Base-by-base conservation (phyloP, 2,797 vertebrate species). In the Australoheros facetus region DNA sequence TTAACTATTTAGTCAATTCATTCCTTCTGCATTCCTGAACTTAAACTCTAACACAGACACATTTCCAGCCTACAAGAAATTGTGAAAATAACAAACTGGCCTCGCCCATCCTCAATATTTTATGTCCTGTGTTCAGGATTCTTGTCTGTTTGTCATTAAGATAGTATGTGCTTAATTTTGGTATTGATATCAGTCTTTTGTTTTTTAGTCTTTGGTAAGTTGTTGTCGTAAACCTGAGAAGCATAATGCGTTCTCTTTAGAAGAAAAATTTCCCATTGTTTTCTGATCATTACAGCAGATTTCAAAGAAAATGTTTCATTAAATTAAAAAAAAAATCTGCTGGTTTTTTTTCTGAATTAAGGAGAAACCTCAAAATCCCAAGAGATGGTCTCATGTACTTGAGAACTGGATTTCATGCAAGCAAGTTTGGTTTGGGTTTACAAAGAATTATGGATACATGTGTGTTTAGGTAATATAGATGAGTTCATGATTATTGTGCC, bases 151-250 rank as follows among this genome's bases (percentile, higher is more conserved):
- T 90, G 58, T 73, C 56, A 87, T 91, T 89, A 88, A 58, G 73
- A 13, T 74, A 34, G 64, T 74, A 28, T 83, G 58, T 71, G 71
- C 80, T 70, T 58, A 75, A 42, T 55, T 45, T 79, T 73, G 28
- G 58, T 59, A 59, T 73, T 60, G 56, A 54, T 30, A 48, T 79
- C 74, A 73, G 81, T 69, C 88, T 90, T 88, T 72, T 90, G 92
- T 81, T 91, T 74, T 89, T 91, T 90, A 92, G 83, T 85, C 75
- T 82, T 77, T 89, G 55, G 56, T 81, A 80, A 80, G 92, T 92
- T 90, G 80, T 82, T 71, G 42, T 88, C 73, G 53, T 84, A 79
- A 86, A 77, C 84, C 64, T 51, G 17, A 69, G 10, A 69, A 51
- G 4, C 17, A 30, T 30, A 30, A 69, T 51, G 26, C 26, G 30